phyloP scores from a whole-genome alignment of 2,888 invertebrate species.

The Palloptera scutellata region DNA sequence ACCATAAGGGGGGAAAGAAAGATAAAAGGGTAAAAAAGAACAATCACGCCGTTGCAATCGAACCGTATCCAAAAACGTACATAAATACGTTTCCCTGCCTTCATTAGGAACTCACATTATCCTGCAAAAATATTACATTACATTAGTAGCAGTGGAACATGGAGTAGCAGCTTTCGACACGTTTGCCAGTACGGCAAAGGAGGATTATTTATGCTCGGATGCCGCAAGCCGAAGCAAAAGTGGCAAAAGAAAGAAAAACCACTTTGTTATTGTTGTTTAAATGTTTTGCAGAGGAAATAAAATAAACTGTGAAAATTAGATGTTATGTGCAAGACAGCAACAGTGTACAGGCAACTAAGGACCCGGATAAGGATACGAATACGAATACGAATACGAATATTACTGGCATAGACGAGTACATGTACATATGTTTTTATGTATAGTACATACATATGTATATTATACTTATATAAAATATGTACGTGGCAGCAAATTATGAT shows the following conservation, averaged over 20 bases:
- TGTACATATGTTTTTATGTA: background rate
- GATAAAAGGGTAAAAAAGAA: too few species aligned
- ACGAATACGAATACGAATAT: background rate
- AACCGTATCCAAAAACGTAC: too few species aligned
- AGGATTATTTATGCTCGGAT: too few species aligned
- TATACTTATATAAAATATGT: constrained; percentile 10
- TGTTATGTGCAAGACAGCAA: constrained; percentile 37
- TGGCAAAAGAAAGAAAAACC: background rate
- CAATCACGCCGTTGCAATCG: too few species aligned
- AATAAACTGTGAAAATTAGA: constrained; percentile 46
- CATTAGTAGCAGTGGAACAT: too few species aligned
- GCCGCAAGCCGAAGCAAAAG: background rate
- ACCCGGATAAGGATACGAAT: background rate
- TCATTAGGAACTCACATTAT: too few species aligned
- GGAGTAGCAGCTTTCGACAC: too few species aligned
- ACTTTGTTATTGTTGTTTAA: constrained; percentile 24
- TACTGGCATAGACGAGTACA: background rate
- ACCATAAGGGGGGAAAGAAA: too few species aligned
- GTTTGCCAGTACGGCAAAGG: too few species aligned
- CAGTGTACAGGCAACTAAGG: too few species aligned
- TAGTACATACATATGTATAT: background rate
- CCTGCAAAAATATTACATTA: too few species aligned
- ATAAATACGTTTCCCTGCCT: too few species aligned
- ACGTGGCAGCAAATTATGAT: constrained; percentile 44
- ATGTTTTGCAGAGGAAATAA: constrained; percentile 44